A percentile compares a stretch with the other conserved stretches of the same genome.
These are phyloP conservation scores for Troilus luridus DNA, from an alignment of 2,888 invertebrate species.

Conservation along the genomic window DNA sequence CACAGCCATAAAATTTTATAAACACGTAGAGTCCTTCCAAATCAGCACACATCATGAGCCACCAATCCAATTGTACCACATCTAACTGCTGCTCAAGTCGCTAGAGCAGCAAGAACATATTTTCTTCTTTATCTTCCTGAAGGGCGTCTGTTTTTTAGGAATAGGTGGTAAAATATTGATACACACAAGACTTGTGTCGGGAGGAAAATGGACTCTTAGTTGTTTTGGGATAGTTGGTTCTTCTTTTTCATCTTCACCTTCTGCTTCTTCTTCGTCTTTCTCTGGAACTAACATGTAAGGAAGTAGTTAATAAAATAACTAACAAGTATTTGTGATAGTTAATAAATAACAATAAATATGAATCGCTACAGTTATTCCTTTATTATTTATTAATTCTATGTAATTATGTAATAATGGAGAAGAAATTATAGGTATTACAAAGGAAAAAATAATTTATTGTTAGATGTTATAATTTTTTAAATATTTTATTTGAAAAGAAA, in stretches of 20 bases:
- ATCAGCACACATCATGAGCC: neutral
- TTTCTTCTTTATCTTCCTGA: conserved; percentile 61
- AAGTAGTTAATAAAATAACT: neutral
- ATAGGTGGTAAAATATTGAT: conserved; percentile 60
- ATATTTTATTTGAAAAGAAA: too few species aligned
- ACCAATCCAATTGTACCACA: too few species aligned
- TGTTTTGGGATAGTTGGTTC: conserved; percentile 22
- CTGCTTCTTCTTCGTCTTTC: neutral
- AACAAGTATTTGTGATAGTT: too few species aligned
- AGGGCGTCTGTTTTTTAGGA: conserved; percentile 59
- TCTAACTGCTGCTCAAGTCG: conserved; percentile 15
- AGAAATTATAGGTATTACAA: too few species aligned
- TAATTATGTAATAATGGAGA: too few species aligned
- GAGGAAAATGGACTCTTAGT: conserved; percentile 61
- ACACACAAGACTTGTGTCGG: conserved; percentile 56
- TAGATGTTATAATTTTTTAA: too few species aligned
- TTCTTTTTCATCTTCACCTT: conserved; percentile 2
- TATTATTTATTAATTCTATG: too few species aligned
- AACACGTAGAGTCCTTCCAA: neutral
- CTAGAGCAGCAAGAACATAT: conserved; percentile 58
- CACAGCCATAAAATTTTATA: neutral
- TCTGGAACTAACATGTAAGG: neutral
- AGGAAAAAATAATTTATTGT: too few species aligned
- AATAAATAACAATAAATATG: too few species aligned
- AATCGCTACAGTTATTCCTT: too few species aligned